Conservation (phyloP, 2,888 invertebrate species). For the Trichopria drosophilae region DNA sequence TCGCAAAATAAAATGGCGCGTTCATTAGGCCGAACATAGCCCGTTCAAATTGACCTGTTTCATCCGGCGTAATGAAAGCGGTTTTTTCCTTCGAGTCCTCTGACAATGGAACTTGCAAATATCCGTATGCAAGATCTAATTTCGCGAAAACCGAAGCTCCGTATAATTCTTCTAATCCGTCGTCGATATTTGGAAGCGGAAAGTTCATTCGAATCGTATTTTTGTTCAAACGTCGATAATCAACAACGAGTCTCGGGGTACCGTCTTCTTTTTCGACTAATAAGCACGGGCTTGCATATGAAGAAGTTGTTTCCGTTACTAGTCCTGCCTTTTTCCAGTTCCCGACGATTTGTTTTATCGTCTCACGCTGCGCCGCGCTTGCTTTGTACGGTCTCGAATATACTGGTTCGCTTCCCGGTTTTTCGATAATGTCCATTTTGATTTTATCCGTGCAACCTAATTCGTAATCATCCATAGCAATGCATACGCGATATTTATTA, state of each 20-base stretch:
- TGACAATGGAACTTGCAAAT: conserved; percentile 17
- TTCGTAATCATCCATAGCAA: not conserved
- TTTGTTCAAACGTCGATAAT: conserved; percentile 23
- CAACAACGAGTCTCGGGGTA: conserved; percentile 17
- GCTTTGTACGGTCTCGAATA: conserved; percentile 20
- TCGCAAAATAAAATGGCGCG: conserved; percentile 40
- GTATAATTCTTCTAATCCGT: conserved; percentile 27
- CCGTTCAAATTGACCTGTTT: conserved; percentile 44
- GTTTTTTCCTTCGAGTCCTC: conserved; percentile 19
- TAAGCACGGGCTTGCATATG: conserved; percentile 25
- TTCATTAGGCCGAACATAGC: conserved; percentile 45
- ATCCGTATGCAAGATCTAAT: conserved; percentile 16
- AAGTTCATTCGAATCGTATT: conserved; percentile 29
- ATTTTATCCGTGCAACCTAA: no score
- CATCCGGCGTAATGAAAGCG: no score
- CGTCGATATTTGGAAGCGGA: conserved; percentile 23
- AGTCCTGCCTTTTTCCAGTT: conserved; percentile 21
- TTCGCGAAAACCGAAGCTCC: no score
- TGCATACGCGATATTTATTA: no score
- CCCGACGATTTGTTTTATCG: conserved; percentile 12
- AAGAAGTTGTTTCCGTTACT: conserved; percentile 18
- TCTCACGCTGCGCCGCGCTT: conserved; percentile 19
- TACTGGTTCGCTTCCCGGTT: no score
- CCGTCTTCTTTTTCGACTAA: conserved; percentile 21
- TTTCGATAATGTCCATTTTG: no score